A percentile compares a stretch with the other conserved stretches of the same genome.
phyloP scores from a whole-genome alignment of 2,113 vertebrate species.

The Calyptomena viridis region DNA sequence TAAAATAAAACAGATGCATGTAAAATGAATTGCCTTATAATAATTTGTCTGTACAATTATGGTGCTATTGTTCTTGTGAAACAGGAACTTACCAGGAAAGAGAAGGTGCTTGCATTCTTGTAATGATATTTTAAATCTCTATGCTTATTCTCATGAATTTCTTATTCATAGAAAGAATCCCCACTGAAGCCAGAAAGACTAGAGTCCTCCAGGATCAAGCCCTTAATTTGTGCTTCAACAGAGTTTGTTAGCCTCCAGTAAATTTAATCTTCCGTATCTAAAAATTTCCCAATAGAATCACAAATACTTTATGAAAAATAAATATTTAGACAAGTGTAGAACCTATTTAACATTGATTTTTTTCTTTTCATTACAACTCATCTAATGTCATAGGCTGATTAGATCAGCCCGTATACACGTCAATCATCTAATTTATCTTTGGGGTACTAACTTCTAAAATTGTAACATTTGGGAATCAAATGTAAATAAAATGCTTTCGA shows the following conservation, averaged over 20 bases:
- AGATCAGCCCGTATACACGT: background rate
- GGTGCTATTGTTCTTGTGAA: background rate
- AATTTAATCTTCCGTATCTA: conserved; percentile 8
- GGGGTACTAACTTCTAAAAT: background rate
- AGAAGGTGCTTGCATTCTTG: background rate
- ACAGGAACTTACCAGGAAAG: background rate
- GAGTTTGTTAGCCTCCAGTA: background rate
- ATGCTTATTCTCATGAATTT: background rate
- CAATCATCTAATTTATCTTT: conserved; percentile 22
- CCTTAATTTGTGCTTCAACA: background rate
- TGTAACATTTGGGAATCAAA: conserved; percentile 18
- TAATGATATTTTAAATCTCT: background rate
- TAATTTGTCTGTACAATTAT: background rate
- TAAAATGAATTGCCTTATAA: background rate
- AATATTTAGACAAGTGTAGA: conserved; percentile 51
- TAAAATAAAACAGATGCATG: background rate
- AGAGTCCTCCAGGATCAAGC: background rate
- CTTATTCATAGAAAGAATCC: background rate
- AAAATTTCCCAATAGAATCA: conserved; percentile 8
- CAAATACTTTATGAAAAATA: conserved; percentile 42
- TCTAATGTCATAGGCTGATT: conserved; percentile 2
- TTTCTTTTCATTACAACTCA: conserved; percentile 42
- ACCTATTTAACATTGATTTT: conserved; percentile 41
- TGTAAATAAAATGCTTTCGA: conserved; percentile 6
- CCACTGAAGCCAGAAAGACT: background rate